A percentile compares a stretch with the other conserved stretches of the same genome.
Conservation (phyloP, 2,113 vertebrate genomes). For the Epinephelus moara region DNA sequence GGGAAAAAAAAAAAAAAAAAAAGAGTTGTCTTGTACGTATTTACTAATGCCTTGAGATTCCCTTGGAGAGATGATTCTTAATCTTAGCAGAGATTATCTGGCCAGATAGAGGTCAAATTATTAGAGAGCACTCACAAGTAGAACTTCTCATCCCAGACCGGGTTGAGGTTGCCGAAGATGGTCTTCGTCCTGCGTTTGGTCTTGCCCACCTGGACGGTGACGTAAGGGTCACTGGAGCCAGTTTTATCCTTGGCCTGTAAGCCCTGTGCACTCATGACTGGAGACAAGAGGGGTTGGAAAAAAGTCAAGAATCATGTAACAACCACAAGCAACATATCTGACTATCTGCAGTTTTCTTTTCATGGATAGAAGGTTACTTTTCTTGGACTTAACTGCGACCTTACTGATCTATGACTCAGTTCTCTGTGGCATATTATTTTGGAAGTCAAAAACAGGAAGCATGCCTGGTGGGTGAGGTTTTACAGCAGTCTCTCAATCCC, state of each 20-base stretch:
- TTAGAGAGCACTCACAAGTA: constrained; percentile 89
- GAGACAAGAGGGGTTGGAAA: constrained; percentile 15
- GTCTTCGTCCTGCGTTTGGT: constrained; percentile 97
- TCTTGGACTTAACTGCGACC: neutral
- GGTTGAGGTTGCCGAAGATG: constrained; percentile 98
- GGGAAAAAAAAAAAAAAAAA: neutral
- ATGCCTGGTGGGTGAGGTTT: neutral
- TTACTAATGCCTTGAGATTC: constrained; percentile 19
- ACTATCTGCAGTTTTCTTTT: neutral
- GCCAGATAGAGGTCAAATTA: constrained; percentile 20
- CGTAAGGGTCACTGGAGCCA: constrained; percentile 97
- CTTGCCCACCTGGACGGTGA: constrained; percentile 98
- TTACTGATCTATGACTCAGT: neutral
- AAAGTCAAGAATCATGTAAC: neutral
- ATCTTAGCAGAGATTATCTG: constrained; percentile 32
- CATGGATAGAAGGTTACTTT: neutral
- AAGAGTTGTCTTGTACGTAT: neutral
- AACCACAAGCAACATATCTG: neutral
- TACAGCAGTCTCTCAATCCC: neutral
- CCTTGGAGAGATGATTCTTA: constrained; percentile 10
- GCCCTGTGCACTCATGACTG: constrained; percentile 97
- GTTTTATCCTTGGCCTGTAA: constrained; percentile 99
- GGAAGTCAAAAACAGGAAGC: neutral
- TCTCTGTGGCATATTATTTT: neutral
- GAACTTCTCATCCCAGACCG: constrained; percentile 98